Base-by-base conservation (phyloP, 2,113 vertebrate genomes). In the Carollia perspicillata region DNA sequence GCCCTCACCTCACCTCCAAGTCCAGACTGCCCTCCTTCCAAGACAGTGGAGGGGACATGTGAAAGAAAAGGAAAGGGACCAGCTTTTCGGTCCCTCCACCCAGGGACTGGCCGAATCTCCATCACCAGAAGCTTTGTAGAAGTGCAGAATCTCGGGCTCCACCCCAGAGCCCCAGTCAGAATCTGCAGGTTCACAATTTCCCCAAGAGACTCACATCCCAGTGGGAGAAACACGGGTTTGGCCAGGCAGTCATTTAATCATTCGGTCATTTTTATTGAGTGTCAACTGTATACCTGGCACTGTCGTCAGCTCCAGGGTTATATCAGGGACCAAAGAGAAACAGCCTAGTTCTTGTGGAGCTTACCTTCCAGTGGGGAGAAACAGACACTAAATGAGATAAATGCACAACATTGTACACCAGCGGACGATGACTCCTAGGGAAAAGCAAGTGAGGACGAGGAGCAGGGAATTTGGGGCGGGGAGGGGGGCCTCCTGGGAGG, bases 11-110 rank as follows among this genome's bases (percentile, higher is more conserved):
- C 33, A 60, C 58, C 87, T 75, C 65, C 58, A 72, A 47, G 65
- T 42, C 37, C 86, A 93, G 79, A 55, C 37, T 53, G 28, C 26
- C 72, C 77, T 80, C 80, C 51, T 89, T 95, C 69, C 72, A 6
- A 22, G n/a, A 28, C 26, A 55, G 60, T 16, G 16, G 49, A 75
- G 40, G 40, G 37, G 66, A n/a, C 74, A 42, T 23, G 1, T 33
- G 33, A 37, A 44, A 69, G 58, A 75, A 35, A 44, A 90, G 51
- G 66, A 77, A 79, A 55, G 37, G 35, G 14, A 55, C 42, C 51
- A 6, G 13, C 2, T 8, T n/a, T 60, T 16, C 33, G 12, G 77
- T 37, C 35, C 68, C 80, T 69, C 51, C 37, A 1, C 13, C 84
- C 12, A 4, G 0, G 16, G 18, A 5, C 3, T 47, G 11, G 51